Percentiles rank a stretch among this genome's conserved stretches.
Conservation (phyloP, 2,888 invertebrate species). For the Quadriops clusia region DNA sequence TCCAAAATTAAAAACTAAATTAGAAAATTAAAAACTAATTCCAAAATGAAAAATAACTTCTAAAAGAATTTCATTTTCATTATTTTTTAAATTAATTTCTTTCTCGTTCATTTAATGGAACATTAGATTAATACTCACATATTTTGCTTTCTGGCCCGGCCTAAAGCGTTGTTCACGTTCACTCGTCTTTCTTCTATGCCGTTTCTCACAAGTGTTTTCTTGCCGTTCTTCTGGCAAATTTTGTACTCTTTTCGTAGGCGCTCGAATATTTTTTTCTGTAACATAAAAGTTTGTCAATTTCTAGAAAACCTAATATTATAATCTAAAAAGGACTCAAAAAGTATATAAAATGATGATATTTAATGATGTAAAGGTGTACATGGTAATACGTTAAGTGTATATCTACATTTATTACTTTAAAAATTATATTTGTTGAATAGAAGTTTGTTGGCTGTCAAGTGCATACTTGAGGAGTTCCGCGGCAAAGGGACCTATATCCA, state of each 20-base stretch:
- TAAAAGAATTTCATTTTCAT: constrained; percentile 6
- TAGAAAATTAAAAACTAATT: constrained; percentile 8
- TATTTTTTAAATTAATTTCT: constrained; percentile 1
- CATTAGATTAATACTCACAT: constrained; percentile 26
- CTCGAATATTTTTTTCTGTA: constrained; percentile 31
- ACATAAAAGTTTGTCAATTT: constrained; percentile 6
- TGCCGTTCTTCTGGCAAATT: constrained; percentile 26
- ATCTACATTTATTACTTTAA: constrained; percentile 7
- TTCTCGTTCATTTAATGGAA: background rate
- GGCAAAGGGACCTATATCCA: no score
- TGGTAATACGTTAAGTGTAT: background rate
- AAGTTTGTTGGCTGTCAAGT: no score
- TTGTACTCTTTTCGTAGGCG: constrained; percentile 31
- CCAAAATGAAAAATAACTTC: background rate
- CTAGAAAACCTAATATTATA: background rate
- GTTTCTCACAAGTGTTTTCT: constrained; percentile 26
- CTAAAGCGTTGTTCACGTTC: constrained; percentile 30
- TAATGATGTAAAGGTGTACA: background rate
- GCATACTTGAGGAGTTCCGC: no score
- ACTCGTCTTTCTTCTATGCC: constrained; percentile 30
- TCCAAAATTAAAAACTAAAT: constrained; percentile 3
- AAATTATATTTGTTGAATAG: no score
- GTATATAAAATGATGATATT: no score
- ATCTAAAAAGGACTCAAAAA: background rate
- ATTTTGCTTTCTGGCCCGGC: constrained; percentile 33